Conservation (phyloP, 2,797 vertebrate species). For the Anguilla anguilla region DNA sequence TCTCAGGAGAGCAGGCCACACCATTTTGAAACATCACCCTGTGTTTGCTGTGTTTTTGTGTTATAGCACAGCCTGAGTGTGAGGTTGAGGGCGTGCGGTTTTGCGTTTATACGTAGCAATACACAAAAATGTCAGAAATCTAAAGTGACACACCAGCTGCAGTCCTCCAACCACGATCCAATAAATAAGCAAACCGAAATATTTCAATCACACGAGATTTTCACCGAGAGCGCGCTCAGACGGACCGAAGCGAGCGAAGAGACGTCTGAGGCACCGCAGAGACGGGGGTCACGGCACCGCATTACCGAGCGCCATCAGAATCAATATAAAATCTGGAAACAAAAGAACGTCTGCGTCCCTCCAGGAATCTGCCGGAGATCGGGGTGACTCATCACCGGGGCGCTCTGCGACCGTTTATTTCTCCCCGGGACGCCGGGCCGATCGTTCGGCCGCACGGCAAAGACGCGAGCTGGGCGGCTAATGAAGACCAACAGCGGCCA, state of each 20-base stretch:
- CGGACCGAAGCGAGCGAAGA: slow-evolving; percentile 47
- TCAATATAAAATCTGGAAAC: slow-evolving; percentile 75
- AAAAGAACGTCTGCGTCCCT: slow-evolving; percentile 65
- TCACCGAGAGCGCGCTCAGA: slow-evolving; percentile 62
- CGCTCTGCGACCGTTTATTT: slow-evolving; percentile 62
- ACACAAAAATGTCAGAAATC: background rate
- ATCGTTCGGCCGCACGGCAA: background rate
- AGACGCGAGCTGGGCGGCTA: background rate
- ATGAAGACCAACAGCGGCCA: background rate
- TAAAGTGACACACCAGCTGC: background rate
- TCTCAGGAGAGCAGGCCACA: background rate
- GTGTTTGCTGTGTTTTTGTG: background rate
- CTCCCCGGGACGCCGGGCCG: background rate
- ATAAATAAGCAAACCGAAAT: slow-evolving; percentile 53
- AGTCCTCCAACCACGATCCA: background rate
- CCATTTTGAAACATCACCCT: background rate
- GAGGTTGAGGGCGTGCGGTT: background rate
- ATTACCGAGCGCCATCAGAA: slow-evolving; percentile 74
- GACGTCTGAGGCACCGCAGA: slow-evolving; percentile 57
- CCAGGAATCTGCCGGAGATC: slow-evolving; percentile 63
- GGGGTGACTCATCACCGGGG: slow-evolving; percentile 74
- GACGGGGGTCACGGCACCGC: slow-evolving; percentile 74
- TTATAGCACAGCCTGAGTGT: background rate
- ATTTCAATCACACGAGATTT: slow-evolving; percentile 67
- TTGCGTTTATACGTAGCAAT: background rate